Base-by-base conservation (phyloP, 2,113 vertebrate species). In the Syrrhaptes paradoxus region DNA sequence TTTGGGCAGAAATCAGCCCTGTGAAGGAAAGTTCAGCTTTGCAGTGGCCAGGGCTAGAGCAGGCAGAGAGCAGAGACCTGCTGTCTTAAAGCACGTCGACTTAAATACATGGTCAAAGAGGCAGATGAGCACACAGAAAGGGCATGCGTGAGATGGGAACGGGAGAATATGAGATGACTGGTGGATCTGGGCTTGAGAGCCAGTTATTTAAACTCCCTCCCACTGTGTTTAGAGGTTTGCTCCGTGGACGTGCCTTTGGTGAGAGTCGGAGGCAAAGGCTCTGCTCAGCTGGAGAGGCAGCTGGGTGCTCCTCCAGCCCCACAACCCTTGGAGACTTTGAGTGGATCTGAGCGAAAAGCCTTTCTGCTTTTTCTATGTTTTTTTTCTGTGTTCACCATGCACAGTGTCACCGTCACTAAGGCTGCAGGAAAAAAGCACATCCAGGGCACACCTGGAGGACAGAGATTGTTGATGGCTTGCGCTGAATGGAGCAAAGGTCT, bases 401-500 rank as follows among this genome's bases (percentile, higher is more conserved):
- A 54, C 43, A 66, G 65, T 0, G 0, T 68, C 0, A 1, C 61
- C 79, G 78, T 80, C 85, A 83, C 94, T 92, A 93, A 93, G 52
- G 82, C 81, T 75, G 57, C 82, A 93, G 88, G 78, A 81, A 81
- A 94, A 57, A 71, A 93, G 71, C 31, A 28, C 83, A 80, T 75
- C 34, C 61, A 66, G 89, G 90, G 78, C 84, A 91, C 63, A 58
- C 78, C 48, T 17, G 52, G 67, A 93, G 75, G 57, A 68, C 81
- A 92, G 77, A 76, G 82, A 81, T 36, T 59, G 45, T 67, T 93
- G 82, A 62, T 79, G 86, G 25, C 80, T 62, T 86, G 55, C 55
- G 22, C 70, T 63, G 79, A 94, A 62, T 70, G 61, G 89, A 90
- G 88, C 82, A 93, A 93, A 95, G 85, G 83, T 76, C 82, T 82